Evolutionary conservation across 2,797 vertebrate species (phyloP), one percentile per base, ranked within the genome.

Genomic region (Takifugu rubripes): DNA sequence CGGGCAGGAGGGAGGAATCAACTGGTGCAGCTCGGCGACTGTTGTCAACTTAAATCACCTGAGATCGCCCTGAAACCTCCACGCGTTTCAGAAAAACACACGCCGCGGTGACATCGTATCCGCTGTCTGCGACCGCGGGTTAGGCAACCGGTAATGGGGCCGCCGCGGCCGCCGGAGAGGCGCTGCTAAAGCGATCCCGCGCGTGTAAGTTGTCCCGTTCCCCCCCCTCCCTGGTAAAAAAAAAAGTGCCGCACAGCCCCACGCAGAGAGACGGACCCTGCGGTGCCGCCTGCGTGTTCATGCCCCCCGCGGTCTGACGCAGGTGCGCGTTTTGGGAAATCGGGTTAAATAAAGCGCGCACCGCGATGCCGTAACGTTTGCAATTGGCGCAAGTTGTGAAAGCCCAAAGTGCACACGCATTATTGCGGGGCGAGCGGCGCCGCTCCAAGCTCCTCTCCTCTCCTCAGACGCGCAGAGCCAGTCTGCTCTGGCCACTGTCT

Each of bases 1-100:
- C 91, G 92, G 89, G 90, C 42, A 25, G 52, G 21, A 42, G 33
- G 10, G 17, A 6, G 5, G 58, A 73, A 72, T 81, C 84, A 84
- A 81, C 82, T 82, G 72, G 82, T 82, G 79, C 75, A 51, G 29
- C 42, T 58, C 56, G 11, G 21, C 6, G 64, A 33, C 42, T 66
- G 68, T 67, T 64, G 54, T 47, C 15, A 54, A 64, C 42, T 74
- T 67, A 49, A 74, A 69, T 59, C 36, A 53, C 49, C 2, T 17
- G 89, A 91, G 90, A 86, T 92, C 91, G 91, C 88, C 91, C 89
- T 88, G 87, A 90, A 90, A 88, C 4, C 61, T 27, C 49, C 66
- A 7, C 76, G 88, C 73, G 65, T 59, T 52, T 43, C 8, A 56
- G 53, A 74, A 66, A 3, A 9, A 21, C 15, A 3, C 36, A 5